These are phyloP conservation scores for Mobula birostris DNA, from an alignment of 2,113 vertebrate genomes.

Conservation along the genomic window DNA sequence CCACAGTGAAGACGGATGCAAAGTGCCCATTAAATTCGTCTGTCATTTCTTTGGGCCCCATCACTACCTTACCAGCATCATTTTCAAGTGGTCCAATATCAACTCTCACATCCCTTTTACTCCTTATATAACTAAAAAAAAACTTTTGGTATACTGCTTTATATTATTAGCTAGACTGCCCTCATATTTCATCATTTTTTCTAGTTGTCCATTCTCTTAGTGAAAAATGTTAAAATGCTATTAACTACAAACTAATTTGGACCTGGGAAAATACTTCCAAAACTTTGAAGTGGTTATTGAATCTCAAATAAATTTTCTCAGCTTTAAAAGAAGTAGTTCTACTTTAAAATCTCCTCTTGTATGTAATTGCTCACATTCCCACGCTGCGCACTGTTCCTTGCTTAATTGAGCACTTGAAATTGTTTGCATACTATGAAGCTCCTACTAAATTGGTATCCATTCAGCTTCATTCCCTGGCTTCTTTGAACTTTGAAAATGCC, in stretches of 20 bases:
- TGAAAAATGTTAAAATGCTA: neutral
- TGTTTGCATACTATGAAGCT: neutral
- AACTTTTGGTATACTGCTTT: no score
- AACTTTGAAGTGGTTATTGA: neutral
- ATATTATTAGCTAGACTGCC: no score
- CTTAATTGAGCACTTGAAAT: neutral
- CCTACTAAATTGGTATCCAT: neutral
- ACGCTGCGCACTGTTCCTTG: no score
- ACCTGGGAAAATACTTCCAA: neutral
- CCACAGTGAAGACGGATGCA: no score
- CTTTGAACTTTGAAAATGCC: neutral
- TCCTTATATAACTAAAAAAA: no score
- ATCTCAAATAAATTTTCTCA: neutral
- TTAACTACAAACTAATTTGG: neutral
- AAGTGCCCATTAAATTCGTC: no score
- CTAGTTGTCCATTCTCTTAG: neutral
- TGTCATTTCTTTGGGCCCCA: no score
- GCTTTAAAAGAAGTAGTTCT: neutral
- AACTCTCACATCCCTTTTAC: no score
- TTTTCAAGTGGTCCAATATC: no score
- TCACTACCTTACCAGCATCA: no score
- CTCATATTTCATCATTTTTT: neutral
- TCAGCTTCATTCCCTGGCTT: neutral
- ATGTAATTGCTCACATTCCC: neutral
- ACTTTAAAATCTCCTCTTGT: neutral